phyloP scores from a whole-genome alignment of 1,140 invertebrate genomes.

The Ridgeia piscesae region DNA sequence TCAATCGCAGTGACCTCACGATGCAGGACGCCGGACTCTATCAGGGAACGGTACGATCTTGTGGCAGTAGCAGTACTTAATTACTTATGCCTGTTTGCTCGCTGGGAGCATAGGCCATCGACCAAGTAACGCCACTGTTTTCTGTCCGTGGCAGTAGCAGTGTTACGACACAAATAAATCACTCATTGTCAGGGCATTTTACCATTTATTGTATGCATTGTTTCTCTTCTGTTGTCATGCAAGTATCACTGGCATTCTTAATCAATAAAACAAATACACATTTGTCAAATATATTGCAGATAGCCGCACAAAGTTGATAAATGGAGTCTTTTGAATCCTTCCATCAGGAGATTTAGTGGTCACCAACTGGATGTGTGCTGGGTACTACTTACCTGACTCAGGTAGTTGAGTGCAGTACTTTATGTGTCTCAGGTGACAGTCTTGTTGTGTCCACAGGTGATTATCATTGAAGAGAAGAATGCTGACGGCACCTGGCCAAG shows the following conservation, averaged over 20 bases:
- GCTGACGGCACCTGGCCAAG: constrained; percentile 62
- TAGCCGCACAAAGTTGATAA: neutral
- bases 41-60: constrained; percentile 35
- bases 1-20: constrained; percentile 56
- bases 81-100: too few species aligned
- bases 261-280: neutral
- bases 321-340: neutral
- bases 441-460: constrained; percentile 38
- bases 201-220: neutral
- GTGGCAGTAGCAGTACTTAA: constrained; percentile 41
- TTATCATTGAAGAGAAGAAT: constrained; percentile 61
- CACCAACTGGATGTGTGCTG: neutral
- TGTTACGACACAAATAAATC: too few species aligned
- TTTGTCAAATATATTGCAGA: neutral
- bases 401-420: neutral
- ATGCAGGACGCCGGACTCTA: constrained; percentile 60
- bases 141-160: too few species aligned
- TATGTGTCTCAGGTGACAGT: neutral
- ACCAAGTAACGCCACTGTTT: too few species aligned
- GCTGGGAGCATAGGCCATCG: too few species aligned
- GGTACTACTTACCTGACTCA: neutral
- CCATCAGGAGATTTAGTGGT: neutral
- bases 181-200: neutral
- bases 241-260: too few species aligned
- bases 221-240: too few species aligned